A percentile compares a stretch with the other conserved stretches of the same genome.
phyloP scores from a whole-genome alignment of 2,113 vertebrate genomes.

The Aegotheles bennettii region DNA sequence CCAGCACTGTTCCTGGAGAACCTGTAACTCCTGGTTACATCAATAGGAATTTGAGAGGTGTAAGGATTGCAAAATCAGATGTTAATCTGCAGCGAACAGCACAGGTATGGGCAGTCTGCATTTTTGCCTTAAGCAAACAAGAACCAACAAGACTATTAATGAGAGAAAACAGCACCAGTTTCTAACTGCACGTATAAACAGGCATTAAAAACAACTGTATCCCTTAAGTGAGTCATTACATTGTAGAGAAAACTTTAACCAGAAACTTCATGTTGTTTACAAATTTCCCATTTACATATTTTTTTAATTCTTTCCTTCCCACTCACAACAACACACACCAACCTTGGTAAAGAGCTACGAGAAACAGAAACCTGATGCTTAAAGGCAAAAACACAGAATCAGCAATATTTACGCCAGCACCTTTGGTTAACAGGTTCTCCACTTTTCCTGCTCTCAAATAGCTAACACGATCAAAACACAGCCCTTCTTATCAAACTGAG shows the following conservation, averaged over 20 bases:
- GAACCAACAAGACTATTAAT: conserved; percentile 57
- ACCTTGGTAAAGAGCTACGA: not conserved
- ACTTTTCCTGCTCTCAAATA: not conserved
- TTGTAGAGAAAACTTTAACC: not conserved
- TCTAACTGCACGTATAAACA: conserved; percentile 57
- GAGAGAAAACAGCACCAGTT: conserved; percentile 40
- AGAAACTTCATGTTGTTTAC: not conserved
- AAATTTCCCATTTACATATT: not conserved
- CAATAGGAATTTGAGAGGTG: not conserved
- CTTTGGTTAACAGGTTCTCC: not conserved
- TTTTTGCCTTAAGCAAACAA: conserved; percentile 65
- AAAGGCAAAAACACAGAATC: not conserved
- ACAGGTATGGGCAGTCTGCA: conserved; percentile 55
- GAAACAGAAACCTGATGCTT: not conserved
- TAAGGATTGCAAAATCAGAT: conserved; percentile 48
- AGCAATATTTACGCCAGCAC: not conserved
- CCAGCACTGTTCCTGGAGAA: not conserved
- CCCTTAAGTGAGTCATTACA: conserved; percentile 8
- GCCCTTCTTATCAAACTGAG: not conserved
- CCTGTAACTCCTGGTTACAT: not conserved
- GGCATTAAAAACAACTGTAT: not conserved
- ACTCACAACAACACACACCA: not conserved
- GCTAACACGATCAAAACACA: not conserved
- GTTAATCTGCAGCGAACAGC: conserved; percentile 40
- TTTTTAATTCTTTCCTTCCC: not conserved